A percentile compares a stretch with the other conserved stretches of the same genome.
These are phyloP conservation scores for Chelidonichthys spinosus DNA, from an alignment of 2,797 vertebrate genomes.

Conservation along the genomic window DNA sequence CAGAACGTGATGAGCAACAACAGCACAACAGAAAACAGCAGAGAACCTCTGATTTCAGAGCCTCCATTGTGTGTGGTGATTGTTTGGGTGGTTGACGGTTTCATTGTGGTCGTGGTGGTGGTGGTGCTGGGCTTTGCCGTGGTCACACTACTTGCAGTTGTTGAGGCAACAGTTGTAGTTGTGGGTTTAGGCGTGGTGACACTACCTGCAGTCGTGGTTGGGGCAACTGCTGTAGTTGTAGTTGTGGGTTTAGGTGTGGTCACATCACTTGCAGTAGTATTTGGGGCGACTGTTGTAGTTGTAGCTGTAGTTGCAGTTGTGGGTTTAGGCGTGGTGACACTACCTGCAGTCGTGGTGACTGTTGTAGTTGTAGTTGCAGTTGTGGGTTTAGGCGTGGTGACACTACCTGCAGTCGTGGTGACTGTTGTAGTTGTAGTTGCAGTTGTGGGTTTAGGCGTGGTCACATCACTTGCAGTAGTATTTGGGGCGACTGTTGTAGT, in stretches of 20 bases:
- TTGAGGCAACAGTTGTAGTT: rapidly evolving
- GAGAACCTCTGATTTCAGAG: conserved; percentile 20
- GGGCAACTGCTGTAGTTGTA: rapidly evolving
- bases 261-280: not conserved
- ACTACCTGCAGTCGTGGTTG: rapidly evolving
- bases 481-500: too few relatives aligned
- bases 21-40: conserved; percentile 35
- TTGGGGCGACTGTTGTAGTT: not conserved
- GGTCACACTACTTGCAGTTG: rapidly evolving
- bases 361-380: too few relatives aligned
- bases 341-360: too few relatives aligned
- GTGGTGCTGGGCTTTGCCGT: rapidly evolving
- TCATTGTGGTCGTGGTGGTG: rapidly evolving
- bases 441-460: too few relatives aligned
- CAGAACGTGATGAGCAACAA: conserved; percentile 36
- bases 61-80: not conserved
- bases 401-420: too few relatives aligned
- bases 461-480: too few relatives aligned
- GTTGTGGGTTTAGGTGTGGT: not conserved
- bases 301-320: not conserved
- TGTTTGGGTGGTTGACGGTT: rapidly evolving
- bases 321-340: too few relatives aligned
- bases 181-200: rapidly evolving
- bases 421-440: too few relatives aligned
- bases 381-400: too few relatives aligned